phyloP scores from a whole-genome alignment of 1,140 invertebrate genomes.

The Cotesia chilonis region DNA sequence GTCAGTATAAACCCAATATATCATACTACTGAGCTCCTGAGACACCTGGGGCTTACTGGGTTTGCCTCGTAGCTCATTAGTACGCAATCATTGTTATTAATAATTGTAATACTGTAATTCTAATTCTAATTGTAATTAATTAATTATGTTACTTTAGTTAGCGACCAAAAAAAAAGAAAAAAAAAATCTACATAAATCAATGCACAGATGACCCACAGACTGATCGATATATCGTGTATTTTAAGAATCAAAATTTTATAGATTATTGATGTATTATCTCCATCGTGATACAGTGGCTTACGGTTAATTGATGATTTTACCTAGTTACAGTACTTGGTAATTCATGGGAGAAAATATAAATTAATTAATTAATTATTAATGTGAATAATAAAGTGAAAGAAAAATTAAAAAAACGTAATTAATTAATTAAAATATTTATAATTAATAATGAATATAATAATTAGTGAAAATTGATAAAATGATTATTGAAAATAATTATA shows the following conservation, averaged over 20 bases:
- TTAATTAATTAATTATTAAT: conserved; percentile 41
- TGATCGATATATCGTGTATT: conserved; percentile 50
- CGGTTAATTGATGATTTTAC: conserved; percentile 27
- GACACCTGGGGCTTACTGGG: not conserved
- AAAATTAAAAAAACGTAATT: too few relatives aligned
- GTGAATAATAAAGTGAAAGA: too few relatives aligned
- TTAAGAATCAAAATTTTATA: conserved; percentile 53
- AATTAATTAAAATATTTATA: too few relatives aligned
- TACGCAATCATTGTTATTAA: conserved; percentile 1
- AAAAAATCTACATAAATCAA: conserved; percentile 32
- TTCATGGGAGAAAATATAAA: conserved; percentile 33
- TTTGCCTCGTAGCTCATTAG: not conserved
- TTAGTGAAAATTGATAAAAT: conserved; percentile 1
- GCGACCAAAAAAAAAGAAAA: conserved; percentile 21
- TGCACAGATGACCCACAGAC: conserved; percentile 54
- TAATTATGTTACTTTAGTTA: conserved; percentile 32
- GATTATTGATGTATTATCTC: conserved; percentile 29
- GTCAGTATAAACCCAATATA: not conserved
- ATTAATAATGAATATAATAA: too few relatives aligned
- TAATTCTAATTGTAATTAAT: conserved; percentile 7
- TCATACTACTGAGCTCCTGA: not conserved
- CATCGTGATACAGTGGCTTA: conserved; percentile 41
- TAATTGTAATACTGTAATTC: conserved; percentile 2
- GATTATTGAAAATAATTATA: too few relatives aligned
- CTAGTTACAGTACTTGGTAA: conserved; percentile 19